These are phyloP conservation scores for Sphyrna mokarran DNA, from an alignment of 2,113 vertebrate genomes.

Conservation along the genomic window DNA sequence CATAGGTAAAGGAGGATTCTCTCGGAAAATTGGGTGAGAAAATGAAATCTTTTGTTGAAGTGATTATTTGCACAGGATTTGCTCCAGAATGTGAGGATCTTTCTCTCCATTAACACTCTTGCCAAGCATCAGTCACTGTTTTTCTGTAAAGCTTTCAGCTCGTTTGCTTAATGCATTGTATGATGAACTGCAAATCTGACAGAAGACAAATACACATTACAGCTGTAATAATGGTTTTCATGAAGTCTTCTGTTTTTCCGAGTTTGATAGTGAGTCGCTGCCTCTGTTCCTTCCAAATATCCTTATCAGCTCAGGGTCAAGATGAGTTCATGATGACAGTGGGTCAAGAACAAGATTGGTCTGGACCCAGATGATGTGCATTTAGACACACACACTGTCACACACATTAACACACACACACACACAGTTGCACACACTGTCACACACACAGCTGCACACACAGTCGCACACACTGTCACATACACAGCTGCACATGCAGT, in stretches of 20 bases:
- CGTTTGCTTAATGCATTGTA: not conserved
- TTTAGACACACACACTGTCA: not conserved
- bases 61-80: not conserved
- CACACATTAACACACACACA: not conserved
- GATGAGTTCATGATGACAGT: conserved; percentile 31
- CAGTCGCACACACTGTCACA: not conserved
- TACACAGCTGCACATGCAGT: not conserved
- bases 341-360: not conserved
- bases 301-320: conserved; percentile 27
- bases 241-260: conserved; percentile 17
- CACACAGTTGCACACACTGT: not conserved
- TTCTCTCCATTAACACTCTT: not conserved
- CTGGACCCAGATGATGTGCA: not conserved
- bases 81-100: not conserved
- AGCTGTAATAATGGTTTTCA: conserved; percentile 33
- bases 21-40: not conserved
- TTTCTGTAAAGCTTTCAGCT: conserved; percentile 12
- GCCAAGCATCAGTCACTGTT: conserved; percentile 12
- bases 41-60: not conserved
- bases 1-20: not conserved
- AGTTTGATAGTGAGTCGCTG: conserved; percentile 1
- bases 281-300: not conserved
- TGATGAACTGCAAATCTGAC: conserved; percentile 25
- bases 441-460: not conserved
- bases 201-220: conserved; percentile 32